Base-by-base conservation (phyloP, 2,113 vertebrate genomes). In the Tursiops truncatus region DNA sequence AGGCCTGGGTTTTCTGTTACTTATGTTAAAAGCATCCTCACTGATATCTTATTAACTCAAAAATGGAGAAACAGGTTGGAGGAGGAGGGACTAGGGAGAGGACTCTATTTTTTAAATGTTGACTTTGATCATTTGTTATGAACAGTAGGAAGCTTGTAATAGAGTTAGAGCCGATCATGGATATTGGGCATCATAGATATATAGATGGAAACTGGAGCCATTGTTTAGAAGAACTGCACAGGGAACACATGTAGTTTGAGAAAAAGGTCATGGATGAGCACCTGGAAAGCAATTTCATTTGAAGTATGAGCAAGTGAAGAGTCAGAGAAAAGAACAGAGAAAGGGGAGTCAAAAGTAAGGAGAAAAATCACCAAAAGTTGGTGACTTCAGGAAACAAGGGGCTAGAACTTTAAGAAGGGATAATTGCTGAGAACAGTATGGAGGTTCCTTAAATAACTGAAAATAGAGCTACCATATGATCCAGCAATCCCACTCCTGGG, bases 71-170 rank as follows among this genome's bases (percentile, higher is more conserved):
- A 56, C 3, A 15, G 2, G 28, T 84, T 58, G 10, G 44, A 84
- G n/a, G 58, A 13, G 33, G 71, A 7, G 25, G 14, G 25, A n/a
- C 41, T 65, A 1, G 76, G 26, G n/a, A 56, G 36, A 89, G 12
- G 7, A 90, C 71, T 89, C 26, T 67, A 36, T 56, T 80, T 94
- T 79, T 62, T 71, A 95, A 96, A 87, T 58, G n/a, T 81, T 95
- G 44, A 89, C 18, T 76, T 81, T 50, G 36, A 15, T 88, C 6
- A 56, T 53, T 81, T 77, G 8, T 47, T 58, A 58, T 77, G 56
- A 60, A 11, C 65, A 71, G 31, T 28, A n/a, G 33, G 38, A 93
- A 74, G 18, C 56, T 73, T 33, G 60, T 94, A 87, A 68, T n/a
- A 44, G 36, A 41, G 12, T 9, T 67, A 12, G 47, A 71, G 18